Base-by-base conservation (phyloP, 2,888 invertebrate species). In the Hylaea fasciaria region DNA sequence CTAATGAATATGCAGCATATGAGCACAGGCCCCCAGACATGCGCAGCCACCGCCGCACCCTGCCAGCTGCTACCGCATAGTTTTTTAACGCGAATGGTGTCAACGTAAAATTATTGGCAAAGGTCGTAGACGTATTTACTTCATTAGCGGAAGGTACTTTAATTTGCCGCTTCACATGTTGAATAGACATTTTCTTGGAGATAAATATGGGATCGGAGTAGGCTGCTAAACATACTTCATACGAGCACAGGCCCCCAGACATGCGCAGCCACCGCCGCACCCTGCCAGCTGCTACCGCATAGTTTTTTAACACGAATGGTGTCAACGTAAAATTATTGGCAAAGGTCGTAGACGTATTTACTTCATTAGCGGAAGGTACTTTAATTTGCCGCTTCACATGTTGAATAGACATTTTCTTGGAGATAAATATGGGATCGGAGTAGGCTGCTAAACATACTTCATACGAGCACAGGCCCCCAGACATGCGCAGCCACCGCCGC, bases 271-370 rank as follows among this genome's bases (percentile, higher is more conserved):
- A n/a, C 37, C 5, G n/a, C 37, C 12, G 12, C 37, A 4, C 12
- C 44, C 22, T 17, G 22, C 43, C 43, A 22, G 17, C 47, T 13
- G 16, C 5, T 13, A 64, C 69, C 12, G 37, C 37, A 12, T 37
- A 37, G 37, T 37, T n/a, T n/a, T n/a, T n/a, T 37, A 37, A 37
- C 7, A n/a, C 12, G 66, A 71, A 66, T 66, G 68, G 12, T 69
- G 69, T 69, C 66, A 68, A 57, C 56, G 50, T 50, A 68, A 71
- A 70, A 73, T 75, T 68, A 67, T 57, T 50, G 48, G 62, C 59
- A 47, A 61, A 64, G 64, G 57, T 57, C 62, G 48, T 46, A 49
- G n/a, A n/a, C 22, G 3, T 22, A 22, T 5, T 9, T 32, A 37
- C 37, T 37, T 37, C 37, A 37, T 37, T 37, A 37, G n/a, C 37